Base-by-base conservation (phyloP, 2,797 vertebrate species). In the Sandelia bainsii region DNA sequence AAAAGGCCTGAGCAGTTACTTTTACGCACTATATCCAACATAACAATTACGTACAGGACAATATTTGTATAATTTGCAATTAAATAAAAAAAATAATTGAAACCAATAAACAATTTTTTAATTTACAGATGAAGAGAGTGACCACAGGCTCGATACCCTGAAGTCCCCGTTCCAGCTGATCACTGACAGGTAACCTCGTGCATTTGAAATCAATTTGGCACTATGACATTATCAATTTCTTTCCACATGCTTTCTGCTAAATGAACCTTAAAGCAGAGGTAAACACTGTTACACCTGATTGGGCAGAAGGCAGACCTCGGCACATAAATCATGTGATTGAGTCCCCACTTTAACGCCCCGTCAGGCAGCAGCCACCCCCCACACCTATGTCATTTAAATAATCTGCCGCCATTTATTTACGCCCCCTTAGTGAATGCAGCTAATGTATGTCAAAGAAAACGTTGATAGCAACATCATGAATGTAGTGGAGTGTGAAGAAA, bases 81-180 rank as follows among this genome's bases (percentile, higher is more conserved):
- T 19, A n/a, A n/a, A n/a, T 1, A 8, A 20, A 1, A 27, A 6
- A 52, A 32, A 10, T 8, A 56, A 52, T 50, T 79, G 3, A 1
- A 20, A 54, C 8, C 3, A 25, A 57, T 23, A 56, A 1, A 32
- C 13, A 20, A 0, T 34, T 20, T 50, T 52, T 73, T 44, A 76
- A 68, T 60, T 63, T 66, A 51, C 84, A 98, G 97, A 98, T 82
- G 95, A 96, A 87, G 97, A 97, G 91, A 96, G 95, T 57, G 85
- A 95, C 90, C 94, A 95, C 87, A 96, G 96, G 89, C 94, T 94
- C 0, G 95, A 96, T 14, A 96, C 97, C 58, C 96, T 96, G 8
- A 98, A 97, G 91, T 95, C 96, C 27, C 91, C 96, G n/a, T 98
- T 99, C 91, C 96, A 96, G 91, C 93, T 96, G 62, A 95, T 96